Evolutionary conservation across 2,113 vertebrate species (phyloP).

Genomic region (Passerina amoena): DNA sequence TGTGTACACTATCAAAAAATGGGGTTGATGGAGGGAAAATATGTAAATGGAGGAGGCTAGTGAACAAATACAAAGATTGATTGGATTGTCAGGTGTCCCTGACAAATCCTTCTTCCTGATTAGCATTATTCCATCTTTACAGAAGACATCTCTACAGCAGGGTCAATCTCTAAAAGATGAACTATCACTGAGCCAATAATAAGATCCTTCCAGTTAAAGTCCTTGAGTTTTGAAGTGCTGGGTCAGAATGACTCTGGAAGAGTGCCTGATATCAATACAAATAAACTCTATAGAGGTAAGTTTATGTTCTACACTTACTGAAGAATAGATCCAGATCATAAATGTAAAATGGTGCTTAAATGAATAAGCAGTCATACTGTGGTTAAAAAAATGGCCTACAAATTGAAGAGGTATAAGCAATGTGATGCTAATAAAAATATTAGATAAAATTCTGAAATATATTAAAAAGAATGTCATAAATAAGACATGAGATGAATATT

Average conservation of each 20-base stretch:
- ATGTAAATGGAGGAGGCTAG: neutral
- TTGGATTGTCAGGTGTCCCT: neutral
- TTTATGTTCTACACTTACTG: neutral
- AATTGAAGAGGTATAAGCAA: neutral
- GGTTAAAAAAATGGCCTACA: neutral
- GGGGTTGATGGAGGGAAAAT: neutral
- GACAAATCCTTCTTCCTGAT: neutral
- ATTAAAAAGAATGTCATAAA: neutral
- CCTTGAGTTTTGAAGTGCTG: neutral
- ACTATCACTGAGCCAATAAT: neutral
- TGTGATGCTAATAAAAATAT: neutral
- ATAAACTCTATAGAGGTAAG: neutral
- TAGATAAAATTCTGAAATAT: neutral
- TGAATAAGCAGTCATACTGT: neutral
- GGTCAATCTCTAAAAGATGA: neutral
- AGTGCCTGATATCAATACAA: neutral
- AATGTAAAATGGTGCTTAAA: neutral
- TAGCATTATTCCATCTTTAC: neutral
- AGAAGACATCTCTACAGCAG: neutral
- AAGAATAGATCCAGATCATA: neutral
- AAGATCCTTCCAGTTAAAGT: neutral
- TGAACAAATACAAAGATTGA: neutral
- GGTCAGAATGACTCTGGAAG: neutral
- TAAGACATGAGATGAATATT: neutral
- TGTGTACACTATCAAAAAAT: neutral